Evolutionary conservation across 35 echinoderm and acorn worm species (phyloP), one percentile per base, ranked within the genome.

Genomic region (Ophioderma brevispina): DNA sequence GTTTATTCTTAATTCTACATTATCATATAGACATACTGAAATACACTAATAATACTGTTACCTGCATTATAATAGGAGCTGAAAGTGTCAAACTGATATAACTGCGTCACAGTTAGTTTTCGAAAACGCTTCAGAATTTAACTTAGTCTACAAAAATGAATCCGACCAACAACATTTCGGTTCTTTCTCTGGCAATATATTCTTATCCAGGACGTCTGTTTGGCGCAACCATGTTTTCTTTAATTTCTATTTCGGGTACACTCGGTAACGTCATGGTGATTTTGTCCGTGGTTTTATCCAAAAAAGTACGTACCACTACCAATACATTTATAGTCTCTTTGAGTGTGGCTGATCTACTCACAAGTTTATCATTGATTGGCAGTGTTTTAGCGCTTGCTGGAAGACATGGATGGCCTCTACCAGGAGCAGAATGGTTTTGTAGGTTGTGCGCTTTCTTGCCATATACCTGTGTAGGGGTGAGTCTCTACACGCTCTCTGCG

Each of bases 311-410:
- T 4, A 98, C 92, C 0, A 78, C 82, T 33, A 98, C 96, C 0
- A 98, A 98, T 75, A 87, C 92, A 18, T 98, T 98, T 55, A 90
- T 98, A 59, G 96, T 94, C 37, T 94, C 86, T 56, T 82, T 98
- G 18, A 91, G 91, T 35, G 37, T 94, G 8, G 91, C 96, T 32
- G 96, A 94, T 79, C 46, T 98, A 13, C 40, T 98, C 13, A 89
- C 92, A 0, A 89, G 91, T 80, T 17, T 98, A 8, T 75, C 90
- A 38, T 46, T 98, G 11, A 92, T 92, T 1, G 92, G 89, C 89
- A 98, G 94, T 55, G 78, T 94, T 0, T 86, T 98, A 31, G 89
- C 92, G 10, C 63, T 98, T 35, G 55, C 94, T 13, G 92, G 84
- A 28, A 84, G 86, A 18, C 80, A 94, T 30, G 80, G 76, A 25